Base-by-base conservation (phyloP, 2,888 invertebrate species). In the Pomacea canaliculata region DNA sequence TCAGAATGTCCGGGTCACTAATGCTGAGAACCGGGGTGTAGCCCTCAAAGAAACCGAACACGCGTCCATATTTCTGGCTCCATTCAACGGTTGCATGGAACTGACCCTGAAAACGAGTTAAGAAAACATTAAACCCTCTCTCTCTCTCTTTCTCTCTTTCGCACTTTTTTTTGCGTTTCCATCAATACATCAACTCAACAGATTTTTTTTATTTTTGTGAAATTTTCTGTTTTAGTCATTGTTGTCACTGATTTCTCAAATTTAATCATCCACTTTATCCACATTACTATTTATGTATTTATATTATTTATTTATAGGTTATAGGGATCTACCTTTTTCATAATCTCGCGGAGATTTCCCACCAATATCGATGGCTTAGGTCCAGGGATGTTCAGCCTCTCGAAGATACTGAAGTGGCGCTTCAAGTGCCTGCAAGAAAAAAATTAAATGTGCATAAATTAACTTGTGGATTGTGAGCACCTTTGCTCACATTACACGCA, bases 1-100 rank as follows among this genome's bases (percentile, higher is more conserved):
- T 85, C 9, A 91, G 79, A 77, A 91, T 85, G 23, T 89, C 89
- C 1, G 89, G 86, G 76, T 92, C 91, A 63, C 89, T 87, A 7
- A 89, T 85, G 7, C 90, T 88, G 37, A 92, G 77, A 1, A 90
- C 86, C 0, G 89, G 90, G 0, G 84, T 84, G 80, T 86, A 85
- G 1, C 90, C 90, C 77, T 90, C 89, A 79, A 83, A 89, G 80
- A 86, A 89, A 81, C 88, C 88, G 80, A 87, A 88, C 12, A 85
- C 80, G 37, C 82, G 78, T 9, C 87, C 87, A 70, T 85, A 87
- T 49, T 83, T 69, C 19, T 79, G 77, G 51, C 82, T 80, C 88
- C 88, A 88, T 16, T 82, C 83, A 13, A 80, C 70, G 63, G 85
- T 83, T 1, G 85, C 82, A 68, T 86, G 81, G 10, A 86, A 81